Evolutionary conservation across 2,797 vertebrate genomes (phyloP), one percentile per base, ranked within the genome.

Genomic region (Tragelaphus eurycerus): DNA sequence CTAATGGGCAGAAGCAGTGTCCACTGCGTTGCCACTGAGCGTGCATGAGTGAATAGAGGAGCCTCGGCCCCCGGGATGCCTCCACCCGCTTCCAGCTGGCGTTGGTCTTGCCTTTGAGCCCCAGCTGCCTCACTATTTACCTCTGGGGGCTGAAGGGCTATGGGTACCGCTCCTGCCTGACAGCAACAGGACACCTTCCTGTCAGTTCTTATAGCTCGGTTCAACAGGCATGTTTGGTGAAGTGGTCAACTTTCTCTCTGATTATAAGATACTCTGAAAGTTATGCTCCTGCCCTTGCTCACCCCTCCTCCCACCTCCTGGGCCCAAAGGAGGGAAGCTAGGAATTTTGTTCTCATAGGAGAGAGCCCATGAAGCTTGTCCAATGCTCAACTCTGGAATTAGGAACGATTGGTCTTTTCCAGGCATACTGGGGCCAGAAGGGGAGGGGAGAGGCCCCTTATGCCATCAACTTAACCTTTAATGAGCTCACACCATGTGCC

Each of bases 1-100:
- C 13, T 2, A 6, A 31, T 34, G 15, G 11, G 16, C 0, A 1
- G 5, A 11, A 78, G n/a, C 14, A 8, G n/a, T 3, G 34, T 25
- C 4, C 19, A 3, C 59, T 15, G 59, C 0, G 7, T 12, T 23
- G 29, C 31, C 0, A 4, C 23, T 0, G 0, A 23, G 43, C 15
- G 6, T 25, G 14, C 25, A 50, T 31, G 19, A 31, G 52, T 38
- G 60, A 17, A 25, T 4, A 29, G 43, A 64, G 34, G 11, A 71
- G 67, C 21, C 38, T 38, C 1, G 12, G n/a, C 54, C 48, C 3
- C 60, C 1, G 3, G 46, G 5, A 25, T 1, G 1, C 48, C 50
- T 14, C 11, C 0, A 11, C 1, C 5, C 16, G 4, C n/a, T n/a
- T 55, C 67, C 48, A 10, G 38, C 54, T 78, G 34, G 64, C 21